These are phyloP conservation scores for Cichlasoma orientale DNA, from an alignment of 2,797 vertebrate genomes.

Conservation along the genomic window DNA sequence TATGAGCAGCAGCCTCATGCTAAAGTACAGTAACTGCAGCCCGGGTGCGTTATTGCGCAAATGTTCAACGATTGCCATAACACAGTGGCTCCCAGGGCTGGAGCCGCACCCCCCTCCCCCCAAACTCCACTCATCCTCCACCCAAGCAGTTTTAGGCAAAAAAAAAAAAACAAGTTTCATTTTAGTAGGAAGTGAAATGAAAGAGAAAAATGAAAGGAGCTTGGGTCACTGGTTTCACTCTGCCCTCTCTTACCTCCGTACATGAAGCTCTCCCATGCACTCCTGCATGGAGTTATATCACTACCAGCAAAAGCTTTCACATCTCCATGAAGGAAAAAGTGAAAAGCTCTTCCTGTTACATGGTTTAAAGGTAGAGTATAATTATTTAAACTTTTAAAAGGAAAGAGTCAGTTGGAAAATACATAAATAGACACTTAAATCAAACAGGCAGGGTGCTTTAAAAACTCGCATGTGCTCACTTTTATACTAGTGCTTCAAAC, in stretches of 20 bases:
- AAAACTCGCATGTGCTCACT: not conserved
- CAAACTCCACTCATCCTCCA: not conserved
- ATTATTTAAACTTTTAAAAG: not conserved
- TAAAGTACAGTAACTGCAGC: constrained; percentile 18
- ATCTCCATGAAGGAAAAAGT: not conserved
- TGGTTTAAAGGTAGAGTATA: not conserved
- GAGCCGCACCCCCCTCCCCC: not conserved
- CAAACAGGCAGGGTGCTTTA: not conserved
- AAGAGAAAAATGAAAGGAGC: constrained; percentile 53
- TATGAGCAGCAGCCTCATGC: not conserved
- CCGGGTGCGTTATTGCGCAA: constrained; percentile 5
- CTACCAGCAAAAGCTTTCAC: not conserved
- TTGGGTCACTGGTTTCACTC: constrained; percentile 60
- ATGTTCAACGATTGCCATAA: constrained; percentile 8
- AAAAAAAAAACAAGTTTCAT: constrained; percentile 29
- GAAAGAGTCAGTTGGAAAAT: not conserved
- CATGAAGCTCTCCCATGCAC: not conserved
- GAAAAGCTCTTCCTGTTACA: not conserved
- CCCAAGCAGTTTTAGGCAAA: not conserved
- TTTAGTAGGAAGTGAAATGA: constrained; percentile 30
- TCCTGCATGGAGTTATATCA: not conserved
- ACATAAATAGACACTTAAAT: not conserved
- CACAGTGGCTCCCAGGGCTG: not conserved
- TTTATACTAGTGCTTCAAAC: not conserved
- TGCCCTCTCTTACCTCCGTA: constrained; percentile 52